Percentiles rank a stretch among this genome's conserved stretches.
phyloP scores from a whole-genome alignment of 1,140 invertebrate species.

The Paralvinella palmiformis region DNA sequence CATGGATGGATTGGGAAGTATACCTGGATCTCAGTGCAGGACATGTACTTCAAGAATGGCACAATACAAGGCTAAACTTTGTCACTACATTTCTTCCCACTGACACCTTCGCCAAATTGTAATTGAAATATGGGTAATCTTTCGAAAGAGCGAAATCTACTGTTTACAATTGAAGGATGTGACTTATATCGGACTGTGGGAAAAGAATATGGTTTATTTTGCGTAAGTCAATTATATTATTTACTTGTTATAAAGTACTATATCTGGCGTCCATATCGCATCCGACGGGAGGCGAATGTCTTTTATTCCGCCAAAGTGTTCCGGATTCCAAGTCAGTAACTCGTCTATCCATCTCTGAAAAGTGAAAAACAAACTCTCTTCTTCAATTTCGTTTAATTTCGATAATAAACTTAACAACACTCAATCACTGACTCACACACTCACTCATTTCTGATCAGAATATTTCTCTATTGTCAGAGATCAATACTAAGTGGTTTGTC shows the following conservation, averaged over 20 bases:
- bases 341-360: conserved; percentile 53
- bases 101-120: neutral
- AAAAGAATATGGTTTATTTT: neutral
- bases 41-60: neutral
- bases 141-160: neutral
- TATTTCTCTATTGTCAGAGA: too few species aligned
- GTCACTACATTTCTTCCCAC: neutral
- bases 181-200: neutral
- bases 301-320: conserved; percentile 45
- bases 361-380: too few species aligned
- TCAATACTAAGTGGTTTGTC: too few species aligned
- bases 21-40: too few species aligned
- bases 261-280: conserved; percentile 28
- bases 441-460: too few species aligned
- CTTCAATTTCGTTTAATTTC: too few species aligned
- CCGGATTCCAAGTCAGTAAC: conserved; percentile 50
- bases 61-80: neutral
- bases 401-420: too few species aligned
- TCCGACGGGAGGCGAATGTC: conserved; percentile 49
- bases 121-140: neutral
- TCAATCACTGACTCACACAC: too few species aligned
- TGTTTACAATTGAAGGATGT: neutral
- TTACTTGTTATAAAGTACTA: conserved; percentile 27
- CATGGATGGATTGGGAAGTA: too few species aligned
- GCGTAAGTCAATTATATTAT: neutral